Conservation (phyloP, 1,140 invertebrate species). For the Temnothorax curvispinosus region DNA sequence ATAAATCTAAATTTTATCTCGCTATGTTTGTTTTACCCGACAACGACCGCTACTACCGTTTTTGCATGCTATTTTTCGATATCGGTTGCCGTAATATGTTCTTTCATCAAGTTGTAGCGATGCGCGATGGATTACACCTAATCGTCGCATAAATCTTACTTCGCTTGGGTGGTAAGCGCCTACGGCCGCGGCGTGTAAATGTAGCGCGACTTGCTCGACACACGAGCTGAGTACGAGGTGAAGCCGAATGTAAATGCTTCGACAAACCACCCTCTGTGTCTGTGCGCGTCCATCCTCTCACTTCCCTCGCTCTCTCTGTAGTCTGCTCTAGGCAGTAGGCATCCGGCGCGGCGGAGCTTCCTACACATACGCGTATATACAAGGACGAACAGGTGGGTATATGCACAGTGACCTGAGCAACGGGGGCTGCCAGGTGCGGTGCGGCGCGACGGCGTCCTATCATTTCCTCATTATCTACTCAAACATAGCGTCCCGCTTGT, state of each 20-base stretch:
- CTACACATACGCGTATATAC: slow-evolving; percentile 6
- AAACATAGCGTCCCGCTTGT: slow-evolving; percentile 48
- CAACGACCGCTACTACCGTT: neutral
- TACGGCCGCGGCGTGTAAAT: slow-evolving; percentile 56
- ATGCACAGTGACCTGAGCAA: slow-evolving; percentile 36
- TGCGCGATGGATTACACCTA: slow-evolving; percentile 42
- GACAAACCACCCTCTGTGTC: slow-evolving; percentile 31
- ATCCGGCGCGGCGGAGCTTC: slow-evolving; percentile 18
- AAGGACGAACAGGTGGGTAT: slow-evolving; percentile 50
- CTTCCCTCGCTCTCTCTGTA: neutral
- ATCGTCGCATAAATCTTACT: slow-evolving; percentile 54
- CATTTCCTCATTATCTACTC: slow-evolving; percentile 72
- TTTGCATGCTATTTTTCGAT: neutral
- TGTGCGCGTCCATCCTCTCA: neutral
- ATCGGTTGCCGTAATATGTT: neutral
- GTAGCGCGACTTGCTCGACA: slow-evolving; percentile 42
- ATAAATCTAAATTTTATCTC: too few species aligned
- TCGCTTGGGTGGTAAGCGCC: slow-evolving; percentile 38
- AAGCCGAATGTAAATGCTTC: slow-evolving; percentile 55
- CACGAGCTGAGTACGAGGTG: neutral
- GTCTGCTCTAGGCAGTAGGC: neutral
- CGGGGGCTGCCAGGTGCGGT: slow-evolving; percentile 1
- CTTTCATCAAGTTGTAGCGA: slow-evolving; percentile 34
- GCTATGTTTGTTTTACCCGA: too few species aligned
- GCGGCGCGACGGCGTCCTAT: slow-evolving; percentile 43